These are phyloP conservation scores for Armadillidium nasatum DNA, from an alignment of 1,140 invertebrate genomes.

Conservation along the genomic window DNA sequence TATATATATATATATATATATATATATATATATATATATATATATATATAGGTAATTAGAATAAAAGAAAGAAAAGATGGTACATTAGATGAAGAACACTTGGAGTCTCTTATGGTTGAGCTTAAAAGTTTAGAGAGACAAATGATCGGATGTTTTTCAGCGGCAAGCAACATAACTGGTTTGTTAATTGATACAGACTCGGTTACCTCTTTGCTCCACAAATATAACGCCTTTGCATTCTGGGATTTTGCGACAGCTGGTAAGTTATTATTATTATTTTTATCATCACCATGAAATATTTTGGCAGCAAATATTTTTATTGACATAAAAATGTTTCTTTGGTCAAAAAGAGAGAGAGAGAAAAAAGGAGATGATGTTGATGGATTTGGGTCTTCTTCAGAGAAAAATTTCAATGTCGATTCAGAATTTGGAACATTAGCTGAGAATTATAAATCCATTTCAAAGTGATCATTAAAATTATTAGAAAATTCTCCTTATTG, in stretches of 20 bases:
- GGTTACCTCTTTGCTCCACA: slow-evolving; percentile 73
- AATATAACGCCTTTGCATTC: slow-evolving; percentile 74
- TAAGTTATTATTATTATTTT: slow-evolving; percentile 45
- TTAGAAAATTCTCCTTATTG: too few relatives aligned
- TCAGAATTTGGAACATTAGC: too few relatives aligned
- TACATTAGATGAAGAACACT: slow-evolving; percentile 68
- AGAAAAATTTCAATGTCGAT: too few relatives aligned
- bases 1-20: too few relatives aligned
- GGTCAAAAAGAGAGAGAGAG: too few relatives aligned
- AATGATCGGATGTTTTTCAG: slow-evolving; percentile 80
- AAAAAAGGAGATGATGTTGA: too few relatives aligned
- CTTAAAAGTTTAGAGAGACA: slow-evolving; percentile 52
- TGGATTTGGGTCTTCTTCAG: too few relatives aligned
- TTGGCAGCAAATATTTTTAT: too few relatives aligned
- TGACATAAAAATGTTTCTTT: too few relatives aligned
- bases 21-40: too few relatives aligned
- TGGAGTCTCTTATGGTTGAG: slow-evolving; percentile 65
- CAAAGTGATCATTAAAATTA: too few relatives aligned
- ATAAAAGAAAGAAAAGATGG: slow-evolving; percentile 51
- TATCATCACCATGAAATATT: neutral
- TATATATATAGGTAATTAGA: slow-evolving; percentile 28
- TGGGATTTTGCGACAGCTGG: slow-evolving; percentile 85
- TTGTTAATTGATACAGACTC: slow-evolving; percentile 75
- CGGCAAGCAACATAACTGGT: slow-evolving; percentile 85
- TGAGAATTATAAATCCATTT: too few relatives aligned